phyloP scores from a whole-genome alignment of 64 coral and sea anemone genomes.

The Orbicella faveolata region DNA sequence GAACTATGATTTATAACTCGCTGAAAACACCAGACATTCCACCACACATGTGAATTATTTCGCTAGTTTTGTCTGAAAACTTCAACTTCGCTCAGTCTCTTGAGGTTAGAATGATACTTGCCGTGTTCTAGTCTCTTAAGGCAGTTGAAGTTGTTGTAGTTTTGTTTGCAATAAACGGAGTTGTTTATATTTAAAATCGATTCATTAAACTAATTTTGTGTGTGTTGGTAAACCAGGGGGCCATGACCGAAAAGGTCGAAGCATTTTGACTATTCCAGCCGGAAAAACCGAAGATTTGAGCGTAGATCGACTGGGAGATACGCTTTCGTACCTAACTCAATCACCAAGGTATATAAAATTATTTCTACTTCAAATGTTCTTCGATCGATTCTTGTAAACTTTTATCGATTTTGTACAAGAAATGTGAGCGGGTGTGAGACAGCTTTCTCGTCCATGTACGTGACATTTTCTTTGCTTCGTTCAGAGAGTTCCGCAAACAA shows the following conservation, averaged over 20 bases:
- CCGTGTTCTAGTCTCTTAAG: neutral
- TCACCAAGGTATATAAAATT: constrained; percentile 72
- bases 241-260: constrained; percentile 77
- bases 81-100: neutral
- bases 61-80: neutral
- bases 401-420: neutral
- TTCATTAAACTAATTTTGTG: constrained; percentile 26
- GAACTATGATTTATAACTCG: neutral
- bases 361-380: neutral
- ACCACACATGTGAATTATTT: neutral
- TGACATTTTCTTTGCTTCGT: constrained; percentile 4
- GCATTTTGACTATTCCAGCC: constrained; percentile 77
- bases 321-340: constrained; percentile 75
- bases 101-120: neutral
- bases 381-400: neutral
- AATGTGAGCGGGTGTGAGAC: neutral
- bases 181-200: constrained; percentile 26
- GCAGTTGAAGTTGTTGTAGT: neutral
- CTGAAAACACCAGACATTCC: neutral
- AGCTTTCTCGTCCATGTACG: neutral
- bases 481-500: constrained; percentile 2
- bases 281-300: constrained; percentile 78
- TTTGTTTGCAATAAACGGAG: neutral
- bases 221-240: constrained; percentile 45
- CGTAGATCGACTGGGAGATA: constrained; percentile 74